Evolutionary conservation across 2,888 invertebrate species (phyloP).

Genomic region (Cryptophagus acutangulus): DNA sequence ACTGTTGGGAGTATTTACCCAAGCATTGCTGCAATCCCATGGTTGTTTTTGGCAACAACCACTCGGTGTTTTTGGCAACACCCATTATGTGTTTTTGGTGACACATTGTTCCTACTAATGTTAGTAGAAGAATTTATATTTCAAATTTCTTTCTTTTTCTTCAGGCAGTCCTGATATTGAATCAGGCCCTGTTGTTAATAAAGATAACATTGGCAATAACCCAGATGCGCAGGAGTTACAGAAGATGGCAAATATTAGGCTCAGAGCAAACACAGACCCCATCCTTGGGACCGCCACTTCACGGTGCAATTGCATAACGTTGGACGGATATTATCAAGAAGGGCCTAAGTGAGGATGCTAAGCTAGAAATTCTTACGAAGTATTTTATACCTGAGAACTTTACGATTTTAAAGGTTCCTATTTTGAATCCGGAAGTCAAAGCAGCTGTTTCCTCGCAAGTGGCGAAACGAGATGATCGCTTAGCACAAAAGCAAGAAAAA

Average conservation of each 20-base stretch:
- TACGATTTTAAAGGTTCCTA: not conserved
- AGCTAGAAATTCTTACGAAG: not conserved
- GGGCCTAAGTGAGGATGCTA: not conserved
- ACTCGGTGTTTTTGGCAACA: too few relatives aligned
- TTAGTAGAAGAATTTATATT: too few relatives aligned
- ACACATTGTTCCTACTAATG: too few relatives aligned
- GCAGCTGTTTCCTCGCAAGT: not conserved
- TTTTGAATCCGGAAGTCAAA: not conserved
- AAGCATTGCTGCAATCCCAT: too few relatives aligned
- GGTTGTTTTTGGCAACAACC: too few relatives aligned
- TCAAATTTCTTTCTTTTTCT: too few relatives aligned
- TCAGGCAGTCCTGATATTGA: too few relatives aligned
- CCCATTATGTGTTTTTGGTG: too few relatives aligned
- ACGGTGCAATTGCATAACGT: not conserved
- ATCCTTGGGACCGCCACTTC: not conserved
- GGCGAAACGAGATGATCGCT: not conserved
- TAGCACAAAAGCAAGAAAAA: not conserved
- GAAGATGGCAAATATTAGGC: not conserved
- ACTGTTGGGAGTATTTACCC: too few relatives aligned
- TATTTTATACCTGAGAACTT: not conserved
- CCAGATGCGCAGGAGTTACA: not conserved
- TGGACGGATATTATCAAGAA: not conserved
- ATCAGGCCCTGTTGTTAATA: too few relatives aligned
- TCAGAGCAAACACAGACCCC: not conserved
- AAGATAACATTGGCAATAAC: not conserved